Conservation (phyloP, 2,113 vertebrate species). For the Rynchops niger region DNA sequence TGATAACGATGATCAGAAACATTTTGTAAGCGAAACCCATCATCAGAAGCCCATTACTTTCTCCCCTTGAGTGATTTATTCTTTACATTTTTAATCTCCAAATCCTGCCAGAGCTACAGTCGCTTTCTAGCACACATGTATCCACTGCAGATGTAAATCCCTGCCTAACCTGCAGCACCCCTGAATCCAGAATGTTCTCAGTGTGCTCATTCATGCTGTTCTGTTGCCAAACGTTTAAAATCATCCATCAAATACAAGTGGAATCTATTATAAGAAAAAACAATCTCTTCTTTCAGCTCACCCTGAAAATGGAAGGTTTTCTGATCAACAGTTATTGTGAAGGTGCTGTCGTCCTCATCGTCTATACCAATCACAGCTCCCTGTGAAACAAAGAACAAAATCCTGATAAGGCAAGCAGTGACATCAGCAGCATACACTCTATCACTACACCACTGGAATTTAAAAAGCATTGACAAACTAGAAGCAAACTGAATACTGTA, state of each 20-base stretch:
- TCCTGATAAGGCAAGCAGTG: constrained; percentile 85
- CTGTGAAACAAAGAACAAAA: constrained; percentile 90
- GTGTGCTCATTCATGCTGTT: constrained; percentile 65
- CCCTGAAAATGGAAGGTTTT: constrained; percentile 99
- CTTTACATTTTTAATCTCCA: constrained; percentile 79
- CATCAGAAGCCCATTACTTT: constrained; percentile 70
- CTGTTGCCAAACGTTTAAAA: constrained; percentile 70
- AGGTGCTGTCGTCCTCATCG: constrained; percentile 99
- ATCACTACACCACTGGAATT: constrained; percentile 74
- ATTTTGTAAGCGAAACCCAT: constrained; percentile 69
- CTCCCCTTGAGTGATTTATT: constrained; percentile 71
- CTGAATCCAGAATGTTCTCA: constrained; percentile 75
- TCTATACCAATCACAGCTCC: constrained; percentile 99
- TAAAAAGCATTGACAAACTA: constrained; percentile 59
- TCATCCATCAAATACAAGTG: constrained; percentile 64
- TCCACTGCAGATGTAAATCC: constrained; percentile 76
- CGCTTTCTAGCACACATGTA: constrained; percentile 71
- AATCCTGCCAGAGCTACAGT: constrained; percentile 71
- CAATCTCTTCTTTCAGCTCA: constrained; percentile 81
- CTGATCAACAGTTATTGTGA: constrained; percentile 99
- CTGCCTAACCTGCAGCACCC: constrained; percentile 76
- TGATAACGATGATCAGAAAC: constrained; percentile 69
- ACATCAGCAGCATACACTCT: constrained; percentile 85
- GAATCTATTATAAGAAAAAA: constrained; percentile 65
- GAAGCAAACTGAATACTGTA: constrained; percentile 12